Evolutionary conservation across 1,140 invertebrate species (phyloP).

Genomic region (Psix sp.): DNA sequence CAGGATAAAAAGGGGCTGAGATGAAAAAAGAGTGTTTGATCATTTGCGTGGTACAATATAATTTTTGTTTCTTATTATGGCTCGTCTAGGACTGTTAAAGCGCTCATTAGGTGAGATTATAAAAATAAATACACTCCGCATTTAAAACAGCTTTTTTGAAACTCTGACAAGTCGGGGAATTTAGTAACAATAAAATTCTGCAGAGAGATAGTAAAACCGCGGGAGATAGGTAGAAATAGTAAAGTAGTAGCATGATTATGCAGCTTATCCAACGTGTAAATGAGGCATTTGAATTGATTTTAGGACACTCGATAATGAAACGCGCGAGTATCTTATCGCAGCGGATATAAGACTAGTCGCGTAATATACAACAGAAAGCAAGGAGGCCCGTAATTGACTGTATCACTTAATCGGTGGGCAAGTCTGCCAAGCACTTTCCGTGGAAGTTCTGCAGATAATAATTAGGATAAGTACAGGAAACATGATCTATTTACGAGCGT

Average conservation of each 20-base stretch:
- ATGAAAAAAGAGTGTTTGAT: neutral
- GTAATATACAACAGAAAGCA: slow-evolving; percentile 37
- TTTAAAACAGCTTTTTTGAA: slow-evolving; percentile 19
- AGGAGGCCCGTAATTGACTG: slow-evolving; percentile 18
- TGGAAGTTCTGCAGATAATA: slow-evolving; percentile 47
- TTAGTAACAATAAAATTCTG: slow-evolving; percentile 39
- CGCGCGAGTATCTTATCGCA: slow-evolving; percentile 32
- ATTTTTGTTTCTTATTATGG: slow-evolving; percentile 27
- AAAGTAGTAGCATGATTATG: slow-evolving; percentile 39
- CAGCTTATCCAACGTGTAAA: slow-evolving; percentile 39
- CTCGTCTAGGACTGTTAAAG: slow-evolving; percentile 16
- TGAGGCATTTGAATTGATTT: slow-evolving; percentile 45
- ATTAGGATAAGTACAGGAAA: slow-evolving; percentile 56
- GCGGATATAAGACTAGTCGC: slow-evolving; percentile 20
- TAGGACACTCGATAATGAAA: slow-evolving; percentile 41
- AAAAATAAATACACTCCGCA: slow-evolving; percentile 19
- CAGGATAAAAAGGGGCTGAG: slow-evolving; percentile 12
- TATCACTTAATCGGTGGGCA: slow-evolving; percentile 46
- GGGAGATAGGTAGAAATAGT: slow-evolving; percentile 22
- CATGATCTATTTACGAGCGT: slow-evolving; percentile 42
- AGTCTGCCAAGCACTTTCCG: slow-evolving; percentile 23
- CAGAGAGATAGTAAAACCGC: slow-evolving; percentile 25
- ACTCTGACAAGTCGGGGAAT: too few species aligned
- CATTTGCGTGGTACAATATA: too few species aligned
- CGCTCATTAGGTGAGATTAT: slow-evolving; percentile 24